These are phyloP conservation scores for Salvelinus namaycush DNA, from an alignment of 2,113 vertebrate species.

Conservation along the genomic window DNA sequence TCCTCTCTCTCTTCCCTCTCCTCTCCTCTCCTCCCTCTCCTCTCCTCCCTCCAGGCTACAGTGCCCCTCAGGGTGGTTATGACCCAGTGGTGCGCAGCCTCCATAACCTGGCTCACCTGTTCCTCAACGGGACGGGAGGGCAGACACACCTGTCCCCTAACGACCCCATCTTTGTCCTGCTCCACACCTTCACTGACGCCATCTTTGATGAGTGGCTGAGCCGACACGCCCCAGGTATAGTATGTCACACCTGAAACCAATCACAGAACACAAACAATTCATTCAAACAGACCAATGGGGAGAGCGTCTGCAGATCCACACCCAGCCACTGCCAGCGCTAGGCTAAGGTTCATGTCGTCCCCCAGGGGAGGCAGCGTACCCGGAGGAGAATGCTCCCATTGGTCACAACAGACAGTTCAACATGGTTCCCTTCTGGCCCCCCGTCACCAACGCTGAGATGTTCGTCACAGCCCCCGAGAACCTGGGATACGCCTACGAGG, in stretches of 20 bases:
- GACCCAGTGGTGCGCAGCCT: slow-evolving; percentile 89
- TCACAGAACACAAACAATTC: not conserved
- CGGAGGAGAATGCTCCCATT: slow-evolving; percentile 90
- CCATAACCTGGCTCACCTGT: slow-evolving; percentile 95
- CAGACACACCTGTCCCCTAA: slow-evolving; percentile 95
- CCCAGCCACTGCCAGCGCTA: no score
- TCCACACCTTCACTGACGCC: slow-evolving; percentile 95
- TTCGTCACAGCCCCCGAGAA: slow-evolving; percentile 87
- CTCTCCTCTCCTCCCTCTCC: no score
- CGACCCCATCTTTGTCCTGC: slow-evolving; percentile 91
- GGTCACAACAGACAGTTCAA: slow-evolving; percentile 92
- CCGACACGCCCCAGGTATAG: slow-evolving; percentile 81
- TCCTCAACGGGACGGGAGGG: slow-evolving; percentile 93
- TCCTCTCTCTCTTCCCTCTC: no score
- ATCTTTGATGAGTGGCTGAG: slow-evolving; percentile 95
- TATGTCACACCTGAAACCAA: not conserved
- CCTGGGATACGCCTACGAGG: slow-evolving; percentile 90
- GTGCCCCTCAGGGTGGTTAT: slow-evolving; percentile 87
- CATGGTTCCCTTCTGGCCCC: slow-evolving; percentile 98
- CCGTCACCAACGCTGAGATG: slow-evolving; percentile 91
- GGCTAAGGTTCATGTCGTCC: no score
- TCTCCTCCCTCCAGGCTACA: slow-evolving; percentile 82
- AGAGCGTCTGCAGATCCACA: not conserved
- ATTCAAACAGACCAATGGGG: not conserved
- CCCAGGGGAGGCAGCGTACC: slow-evolving; percentile 83